Conservation (phyloP, 2,797 vertebrate genomes). For the Syndactyla subalaris region DNA sequence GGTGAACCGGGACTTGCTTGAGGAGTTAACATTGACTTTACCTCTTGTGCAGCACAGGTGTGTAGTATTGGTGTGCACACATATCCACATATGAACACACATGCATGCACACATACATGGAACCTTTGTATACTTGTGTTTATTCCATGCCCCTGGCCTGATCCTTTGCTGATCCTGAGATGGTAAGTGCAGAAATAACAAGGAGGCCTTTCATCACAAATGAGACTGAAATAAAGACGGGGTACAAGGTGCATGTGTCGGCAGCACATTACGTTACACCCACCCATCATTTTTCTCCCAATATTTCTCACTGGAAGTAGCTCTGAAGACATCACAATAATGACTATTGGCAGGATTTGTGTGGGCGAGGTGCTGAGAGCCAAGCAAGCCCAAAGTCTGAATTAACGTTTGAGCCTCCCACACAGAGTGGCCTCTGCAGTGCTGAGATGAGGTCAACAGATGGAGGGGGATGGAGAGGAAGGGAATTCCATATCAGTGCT, state of each 20-base stretch:
- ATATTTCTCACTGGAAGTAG: conserved; percentile 25
- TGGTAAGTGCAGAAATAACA: neutral
- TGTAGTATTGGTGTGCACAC: neutral
- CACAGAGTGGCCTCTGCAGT: conserved; percentile 22
- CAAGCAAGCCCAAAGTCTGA: conserved; percentile 44
- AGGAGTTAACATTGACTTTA: neutral
- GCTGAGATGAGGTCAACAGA: conserved; percentile 51
- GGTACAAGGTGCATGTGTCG: neutral
- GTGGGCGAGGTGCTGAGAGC: conserved; percentile 39
- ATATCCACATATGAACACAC: rapidly evolving
- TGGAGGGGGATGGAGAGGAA: conserved; percentile 39
- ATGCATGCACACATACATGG: too few species aligned
- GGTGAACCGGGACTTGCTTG: rapidly evolving
- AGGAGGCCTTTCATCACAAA: neutral
- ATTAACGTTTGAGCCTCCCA: conserved; percentile 32
- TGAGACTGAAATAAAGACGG: neutral
- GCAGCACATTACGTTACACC: neutral
- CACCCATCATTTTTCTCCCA: conserved; percentile 3
- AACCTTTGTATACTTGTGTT: neutral
- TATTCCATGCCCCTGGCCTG: neutral
- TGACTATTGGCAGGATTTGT: conserved; percentile 41
- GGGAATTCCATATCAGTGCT: conserved; percentile 14
- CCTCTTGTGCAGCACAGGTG: neutral
- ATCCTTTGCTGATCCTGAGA: neutral
- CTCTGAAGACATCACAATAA: conserved; percentile 41